These are phyloP conservation scores for Mycogona germanica DNA, from an alignment of 2,888 invertebrate genomes.

Conservation along the genomic window DNA sequence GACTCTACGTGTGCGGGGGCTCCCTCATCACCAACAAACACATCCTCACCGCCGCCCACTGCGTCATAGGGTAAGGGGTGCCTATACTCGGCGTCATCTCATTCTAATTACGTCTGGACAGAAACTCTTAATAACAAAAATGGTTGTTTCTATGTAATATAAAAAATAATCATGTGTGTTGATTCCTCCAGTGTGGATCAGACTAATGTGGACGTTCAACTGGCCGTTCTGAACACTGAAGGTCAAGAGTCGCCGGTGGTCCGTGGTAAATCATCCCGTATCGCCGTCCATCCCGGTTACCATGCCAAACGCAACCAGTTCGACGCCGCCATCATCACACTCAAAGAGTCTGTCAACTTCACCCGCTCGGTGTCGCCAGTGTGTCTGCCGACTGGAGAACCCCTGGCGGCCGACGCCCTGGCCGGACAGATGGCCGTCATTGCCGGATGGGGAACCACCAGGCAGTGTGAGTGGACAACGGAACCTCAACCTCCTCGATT, in stretches of 20 bases:
- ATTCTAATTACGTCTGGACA: no score
- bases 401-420: slow-evolving; percentile 34
- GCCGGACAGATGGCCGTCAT: slow-evolving; percentile 61
- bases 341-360: slow-evolving; percentile 61
- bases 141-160: no score
- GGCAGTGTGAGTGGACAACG: neutral
- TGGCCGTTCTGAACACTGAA: no score
- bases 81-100: no score
- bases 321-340: slow-evolving; percentile 65
- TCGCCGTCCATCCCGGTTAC: slow-evolving; percentile 4
- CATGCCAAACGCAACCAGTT: neutral
- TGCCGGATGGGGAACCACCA: slow-evolving; percentile 74
- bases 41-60: slow-evolving; percentile 5
- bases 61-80: slow-evolving; percentile 21
- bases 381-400: slow-evolving; percentile 49
- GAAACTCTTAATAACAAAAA: no score
- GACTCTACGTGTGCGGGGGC: slow-evolving; percentile 31
- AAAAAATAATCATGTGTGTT: no score
- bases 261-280: no score
- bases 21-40: slow-evolving; percentile 7
- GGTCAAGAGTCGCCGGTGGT: no score
- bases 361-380: slow-evolving; percentile 58
- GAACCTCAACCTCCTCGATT: no score
- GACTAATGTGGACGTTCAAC: no score
- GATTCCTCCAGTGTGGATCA: no score